A percentile compares a stretch with the other conserved stretches of the same genome.
Evolutionary conservation across 2,113 vertebrate genomes (phyloP).

Genomic region (Grantiella picta): DNA sequence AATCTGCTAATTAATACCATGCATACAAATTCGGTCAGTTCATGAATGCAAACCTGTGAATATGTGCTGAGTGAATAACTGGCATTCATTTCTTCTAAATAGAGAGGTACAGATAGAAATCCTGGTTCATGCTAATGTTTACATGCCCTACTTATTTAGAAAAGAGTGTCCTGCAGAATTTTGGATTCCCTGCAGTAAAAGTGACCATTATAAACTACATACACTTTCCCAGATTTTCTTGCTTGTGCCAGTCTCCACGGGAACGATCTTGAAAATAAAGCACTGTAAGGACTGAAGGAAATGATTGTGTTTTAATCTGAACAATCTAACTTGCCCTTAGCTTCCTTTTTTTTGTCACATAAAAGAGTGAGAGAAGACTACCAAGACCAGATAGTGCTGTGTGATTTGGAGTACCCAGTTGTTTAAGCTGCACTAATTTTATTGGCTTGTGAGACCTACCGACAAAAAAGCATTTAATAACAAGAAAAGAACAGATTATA

Average conservation of each 20-base stretch:
- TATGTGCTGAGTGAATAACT: conserved; percentile 33
- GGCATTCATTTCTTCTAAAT: conserved; percentile 55
- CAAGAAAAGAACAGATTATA: neutral
- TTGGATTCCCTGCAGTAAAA: conserved; percentile 31
- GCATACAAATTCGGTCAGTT: neutral
- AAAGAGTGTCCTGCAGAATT: conserved; percentile 36
- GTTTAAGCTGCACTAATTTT: neutral
- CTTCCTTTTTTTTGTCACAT: neutral
- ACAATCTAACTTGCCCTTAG: neutral
- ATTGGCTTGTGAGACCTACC: neutral
- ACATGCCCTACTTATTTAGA: conserved; percentile 60
- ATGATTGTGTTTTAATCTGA: neutral
- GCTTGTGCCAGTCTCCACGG: neutral
- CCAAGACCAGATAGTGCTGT: neutral
- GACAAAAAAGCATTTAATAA: neutral
- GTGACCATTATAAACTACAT: neutral
- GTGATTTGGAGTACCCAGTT: neutral
- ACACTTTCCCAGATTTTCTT: neutral
- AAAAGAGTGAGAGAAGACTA: neutral
- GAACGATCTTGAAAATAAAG: neutral
- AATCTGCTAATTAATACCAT: conserved; percentile 9
- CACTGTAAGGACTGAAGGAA: neutral
- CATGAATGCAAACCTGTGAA: conserved; percentile 3
- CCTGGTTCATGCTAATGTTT: conserved; percentile 27
- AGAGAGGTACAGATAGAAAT: conserved; percentile 54